phyloP scores from a whole-genome alignment of 35 echinoderm and acorn worm species.

The Lytechinus variegatus region DNA sequence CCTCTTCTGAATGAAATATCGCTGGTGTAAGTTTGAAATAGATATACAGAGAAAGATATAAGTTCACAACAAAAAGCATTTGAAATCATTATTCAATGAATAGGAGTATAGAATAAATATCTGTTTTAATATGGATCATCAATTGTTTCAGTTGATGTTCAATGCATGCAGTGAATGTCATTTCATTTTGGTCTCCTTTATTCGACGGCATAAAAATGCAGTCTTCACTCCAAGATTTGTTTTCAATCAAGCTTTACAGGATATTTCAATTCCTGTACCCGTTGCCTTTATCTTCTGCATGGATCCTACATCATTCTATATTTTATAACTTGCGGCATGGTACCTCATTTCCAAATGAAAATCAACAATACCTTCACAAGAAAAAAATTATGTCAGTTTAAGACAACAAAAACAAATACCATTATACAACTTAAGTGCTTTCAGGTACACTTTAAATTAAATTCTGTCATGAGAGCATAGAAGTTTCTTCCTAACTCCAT shows the following conservation, averaged over 20 bases:
- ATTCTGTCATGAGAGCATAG: neutral
- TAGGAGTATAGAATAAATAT: neutral
- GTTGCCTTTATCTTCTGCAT: neutral
- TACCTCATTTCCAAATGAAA: neutral
- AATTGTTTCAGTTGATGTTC: neutral
- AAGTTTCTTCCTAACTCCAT: neutral
- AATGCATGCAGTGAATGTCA: neutral
- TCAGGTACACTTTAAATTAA: neutral
- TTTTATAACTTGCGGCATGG: neutral
- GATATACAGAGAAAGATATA: neutral
- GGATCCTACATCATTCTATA: neutral
- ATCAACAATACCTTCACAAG: neutral
- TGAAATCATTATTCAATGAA: neutral
- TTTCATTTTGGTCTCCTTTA: constrained; percentile 11
- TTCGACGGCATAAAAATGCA: neutral
- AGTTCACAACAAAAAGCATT: neutral
- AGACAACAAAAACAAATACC: neutral
- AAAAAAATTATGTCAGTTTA: neutral
- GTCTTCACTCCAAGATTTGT: neutral
- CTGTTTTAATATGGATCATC: neutral
- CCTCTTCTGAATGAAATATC: neutral
- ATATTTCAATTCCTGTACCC: neutral
- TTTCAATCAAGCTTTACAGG: neutral
- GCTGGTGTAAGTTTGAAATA: neutral
- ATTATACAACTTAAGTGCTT: neutral